Evolutionary conservation across 2,888 invertebrate genomes (phyloP).

Genomic region (Cabera pusaria): DNA sequence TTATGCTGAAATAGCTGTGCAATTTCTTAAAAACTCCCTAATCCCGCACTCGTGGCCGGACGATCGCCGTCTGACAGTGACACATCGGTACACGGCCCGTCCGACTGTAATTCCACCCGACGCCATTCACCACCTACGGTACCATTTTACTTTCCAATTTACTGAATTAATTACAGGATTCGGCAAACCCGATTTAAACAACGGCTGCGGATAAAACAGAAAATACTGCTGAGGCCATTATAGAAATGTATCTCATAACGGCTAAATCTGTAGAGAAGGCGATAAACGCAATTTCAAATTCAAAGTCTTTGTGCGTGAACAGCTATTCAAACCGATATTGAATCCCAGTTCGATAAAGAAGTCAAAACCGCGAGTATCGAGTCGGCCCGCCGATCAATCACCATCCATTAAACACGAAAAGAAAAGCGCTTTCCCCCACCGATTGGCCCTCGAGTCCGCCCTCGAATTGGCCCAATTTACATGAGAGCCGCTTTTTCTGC

Average conservation of each 20-base stretch:
- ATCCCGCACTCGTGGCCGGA: conserved; percentile 62
- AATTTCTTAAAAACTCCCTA: conserved; percentile 76
- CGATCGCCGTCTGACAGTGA: conserved; percentile 79
- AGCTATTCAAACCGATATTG: conserved; percentile 47
- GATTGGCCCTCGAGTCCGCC: conserved; percentile 81
- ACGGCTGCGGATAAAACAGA: too few species aligned
- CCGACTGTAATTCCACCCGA: conserved; percentile 78
- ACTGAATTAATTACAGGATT: conserved; percentile 53
- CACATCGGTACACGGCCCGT: conserved; percentile 82
- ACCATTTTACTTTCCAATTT: conserved; percentile 65
- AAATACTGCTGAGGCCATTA: too few species aligned
- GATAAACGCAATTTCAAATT: too few species aligned
- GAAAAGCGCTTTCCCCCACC: conserved; percentile 81
- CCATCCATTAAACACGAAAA: conserved; percentile 83
- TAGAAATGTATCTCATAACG: too few species aligned
- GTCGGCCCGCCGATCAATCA: conserved; percentile 78
- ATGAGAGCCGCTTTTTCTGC: conserved; percentile 83
- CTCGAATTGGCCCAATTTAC: conserved; percentile 82
- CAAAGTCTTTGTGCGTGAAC: conserved; percentile 17
- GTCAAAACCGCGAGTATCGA: conserved; percentile 80
- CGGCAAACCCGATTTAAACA: conserved; percentile 18
- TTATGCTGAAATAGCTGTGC: conserved; percentile 49
- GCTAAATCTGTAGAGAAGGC: too few species aligned
- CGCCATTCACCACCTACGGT: conserved; percentile 42
- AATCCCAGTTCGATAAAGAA: conserved; percentile 66